A percentile compares a stretch with the other conserved stretches of the same genome.
These are phyloP conservation scores for Epinephelus fuscoguttatus DNA, from an alignment of 2,113 vertebrate genomes.

Conservation along the genomic window DNA sequence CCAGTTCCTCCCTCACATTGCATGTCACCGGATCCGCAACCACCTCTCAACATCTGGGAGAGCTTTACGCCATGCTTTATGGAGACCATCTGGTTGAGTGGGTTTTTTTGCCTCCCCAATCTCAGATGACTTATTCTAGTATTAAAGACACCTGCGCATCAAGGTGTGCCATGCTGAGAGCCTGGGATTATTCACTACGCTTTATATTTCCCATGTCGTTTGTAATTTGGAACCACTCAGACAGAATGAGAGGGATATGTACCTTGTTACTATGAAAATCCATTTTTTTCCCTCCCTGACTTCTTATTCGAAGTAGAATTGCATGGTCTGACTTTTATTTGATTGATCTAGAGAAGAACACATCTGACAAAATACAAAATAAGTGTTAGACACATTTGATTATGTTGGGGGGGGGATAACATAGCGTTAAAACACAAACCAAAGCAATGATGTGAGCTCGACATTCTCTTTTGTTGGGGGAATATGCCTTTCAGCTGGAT, in stretches of 20 bases:
- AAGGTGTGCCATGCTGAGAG: slow-evolving; percentile 58
- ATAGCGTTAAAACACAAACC: slow-evolving; percentile 46
- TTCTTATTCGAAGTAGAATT: slow-evolving; percentile 38
- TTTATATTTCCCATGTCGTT: slow-evolving; percentile 60
- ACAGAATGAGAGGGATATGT: slow-evolving; percentile 33
- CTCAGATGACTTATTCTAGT: slow-evolving; percentile 73
- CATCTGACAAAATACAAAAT: slow-evolving; percentile 40
- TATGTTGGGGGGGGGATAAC: slow-evolving; percentile 21
- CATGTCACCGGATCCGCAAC: slow-evolving; percentile 75
- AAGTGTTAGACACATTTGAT: slow-evolving; percentile 38
- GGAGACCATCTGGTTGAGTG: slow-evolving; percentile 76
- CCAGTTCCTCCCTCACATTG: slow-evolving; percentile 67
- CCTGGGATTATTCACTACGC: slow-evolving; percentile 55
- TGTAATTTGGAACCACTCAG: slow-evolving; percentile 55
- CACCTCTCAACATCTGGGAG: slow-evolving; percentile 78
- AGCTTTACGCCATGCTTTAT: slow-evolving; percentile 77
- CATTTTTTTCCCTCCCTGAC: slow-evolving; percentile 6
- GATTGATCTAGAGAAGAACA: slow-evolving; percentile 53
- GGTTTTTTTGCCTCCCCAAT: slow-evolving; percentile 59
- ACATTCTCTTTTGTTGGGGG: slow-evolving; percentile 53
- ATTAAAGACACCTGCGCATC: slow-evolving; percentile 78
- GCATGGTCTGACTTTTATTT: slow-evolving; percentile 50
- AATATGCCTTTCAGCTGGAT: slow-evolving; percentile 72
- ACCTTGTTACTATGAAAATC: slow-evolving; percentile 43
- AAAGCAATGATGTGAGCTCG: slow-evolving; percentile 56